Evolutionary conservation across 1,140 invertebrate genomes (phyloP), one percentile per base, ranked within the genome.

Genomic region (Oppia nitens): DNA sequence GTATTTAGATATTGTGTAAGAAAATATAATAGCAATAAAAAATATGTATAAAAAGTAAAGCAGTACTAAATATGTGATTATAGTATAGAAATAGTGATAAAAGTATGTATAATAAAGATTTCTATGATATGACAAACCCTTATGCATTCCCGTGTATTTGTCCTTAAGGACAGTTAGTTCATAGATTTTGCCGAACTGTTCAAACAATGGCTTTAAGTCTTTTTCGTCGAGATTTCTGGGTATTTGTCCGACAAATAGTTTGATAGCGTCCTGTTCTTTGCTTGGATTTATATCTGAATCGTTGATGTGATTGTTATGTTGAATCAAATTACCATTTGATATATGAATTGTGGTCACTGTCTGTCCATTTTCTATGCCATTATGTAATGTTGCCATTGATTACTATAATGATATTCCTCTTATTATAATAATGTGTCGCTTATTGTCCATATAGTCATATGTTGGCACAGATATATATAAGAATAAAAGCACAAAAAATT

Each of bases 201-300:
- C 88, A 69, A 94, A 92, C 75, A 93, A 83, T 4, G 87, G 87
- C 52, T 87, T 75, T 14, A 94, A 76, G 66, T 91, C 84, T 50
- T 85, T 83, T 69, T 94, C 90, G 64, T 88, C 85, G 24, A 93
- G 73, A 73, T 90, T 85, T 54, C 89, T 74, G 1, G 89, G 89
- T 63, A 94, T 92, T 72, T 94, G 87, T n/a, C 87, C 87, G 40
- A 92, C 83, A 71, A 92, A 92, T 29, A 92, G 75, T 72, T 91
- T 91, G 49, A 89, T 79, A 21, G 85, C 81, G 62, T 79, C 75
- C 53, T 70, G 68, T 52, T 77, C 75, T 65, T 77, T 77, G 59
- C 4, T 20, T 11, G 32, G 32, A n/a, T n/a, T n/a, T n/a, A n/a
- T n/a, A 40, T 9, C 17, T 17, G 6, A 17, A 40, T 40, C 32